Evolutionary conservation across 2,113 vertebrate genomes (phyloP).

Genomic region (Aviceda subcristata): DNA sequence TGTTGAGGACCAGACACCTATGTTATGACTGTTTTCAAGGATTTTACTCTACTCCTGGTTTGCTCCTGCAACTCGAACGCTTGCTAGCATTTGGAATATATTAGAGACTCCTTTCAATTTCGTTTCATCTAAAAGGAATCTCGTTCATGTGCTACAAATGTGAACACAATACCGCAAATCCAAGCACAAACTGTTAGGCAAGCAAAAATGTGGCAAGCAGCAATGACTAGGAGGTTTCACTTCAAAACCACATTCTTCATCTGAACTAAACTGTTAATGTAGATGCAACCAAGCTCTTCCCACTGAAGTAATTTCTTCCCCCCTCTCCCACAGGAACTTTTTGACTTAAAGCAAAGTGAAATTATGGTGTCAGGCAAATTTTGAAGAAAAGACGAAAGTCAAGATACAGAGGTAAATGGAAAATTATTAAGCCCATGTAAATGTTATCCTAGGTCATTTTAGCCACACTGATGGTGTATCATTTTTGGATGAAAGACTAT

Average conservation of each 20-base stretch:
- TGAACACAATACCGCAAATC: background rate
- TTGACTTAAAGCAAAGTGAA: background rate
- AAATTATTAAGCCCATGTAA: background rate
- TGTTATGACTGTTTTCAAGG: accelerated
- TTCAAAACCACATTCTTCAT: background rate
- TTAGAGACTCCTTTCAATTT: background rate
- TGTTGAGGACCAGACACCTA: background rate
- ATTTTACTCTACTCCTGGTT: background rate
- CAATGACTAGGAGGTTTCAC: background rate
- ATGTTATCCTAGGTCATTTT: background rate
- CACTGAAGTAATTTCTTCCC: background rate
- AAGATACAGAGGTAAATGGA: background rate
- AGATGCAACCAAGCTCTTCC: background rate
- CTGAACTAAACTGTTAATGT: background rate
- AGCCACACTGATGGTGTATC: background rate
- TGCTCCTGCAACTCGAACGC: background rate
- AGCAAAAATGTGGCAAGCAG: background rate
- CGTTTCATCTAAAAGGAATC: background rate
- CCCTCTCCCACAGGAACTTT: background rate
- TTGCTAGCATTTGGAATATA: background rate
- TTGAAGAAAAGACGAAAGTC: background rate
- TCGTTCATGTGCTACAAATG: background rate
- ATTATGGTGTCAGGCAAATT: background rate
- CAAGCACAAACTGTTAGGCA: background rate
- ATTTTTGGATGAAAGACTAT: background rate